Evolutionary conservation across 2,888 invertebrate species (phyloP), one percentile per base, ranked within the genome.

Genomic region (Epirrhoe tristata): DNA sequence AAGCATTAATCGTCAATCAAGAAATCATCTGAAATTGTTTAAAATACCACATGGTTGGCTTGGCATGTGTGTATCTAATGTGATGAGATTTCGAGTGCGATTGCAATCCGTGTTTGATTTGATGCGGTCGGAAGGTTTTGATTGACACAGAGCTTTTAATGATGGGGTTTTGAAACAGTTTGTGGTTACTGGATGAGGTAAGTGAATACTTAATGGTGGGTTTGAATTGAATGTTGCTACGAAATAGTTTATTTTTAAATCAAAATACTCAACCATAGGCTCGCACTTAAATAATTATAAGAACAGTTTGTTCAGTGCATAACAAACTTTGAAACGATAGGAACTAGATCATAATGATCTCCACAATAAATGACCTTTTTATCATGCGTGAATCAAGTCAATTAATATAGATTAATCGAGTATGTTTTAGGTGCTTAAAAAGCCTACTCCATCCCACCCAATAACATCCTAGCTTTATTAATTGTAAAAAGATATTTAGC

Each of bases 61-160:
- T 14, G 8, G 6, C n/a, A n/a, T 36, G 36, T 8, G 58, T 60
- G 43, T 32, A 43, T 12, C 39, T 12, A 8, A 14, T 50, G 57
- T 55, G 66, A 58, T 67, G 67, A 59, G 69, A 69, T 53, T 61
- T 65, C 51, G 65, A 67, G 67, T 64, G 59, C 63, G 58, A 39
- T 55, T 32, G 60, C 65, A 65, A 65, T 58, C 53, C 3, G 51
- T 48, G 55, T 16, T 46, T 64, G 66, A 65, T 58, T 65, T 63
- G 59, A 57, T 67, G 56, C 48, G 59, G 68, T 66, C 43, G 55
- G 46, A 50, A 39, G 36, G 48, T 58, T n/a, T n/a, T 63, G 62
- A 39, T 31, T 48, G 39, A 31, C 14, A 53, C 51, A 36, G 7
- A 52, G 52, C 52, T 39, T 59, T 52, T 43, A 10, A 48, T 48